These are phyloP conservation scores for Xestobium rufovillosum DNA, from an alignment of 2,888 invertebrate species.

Conservation along the genomic window DNA sequence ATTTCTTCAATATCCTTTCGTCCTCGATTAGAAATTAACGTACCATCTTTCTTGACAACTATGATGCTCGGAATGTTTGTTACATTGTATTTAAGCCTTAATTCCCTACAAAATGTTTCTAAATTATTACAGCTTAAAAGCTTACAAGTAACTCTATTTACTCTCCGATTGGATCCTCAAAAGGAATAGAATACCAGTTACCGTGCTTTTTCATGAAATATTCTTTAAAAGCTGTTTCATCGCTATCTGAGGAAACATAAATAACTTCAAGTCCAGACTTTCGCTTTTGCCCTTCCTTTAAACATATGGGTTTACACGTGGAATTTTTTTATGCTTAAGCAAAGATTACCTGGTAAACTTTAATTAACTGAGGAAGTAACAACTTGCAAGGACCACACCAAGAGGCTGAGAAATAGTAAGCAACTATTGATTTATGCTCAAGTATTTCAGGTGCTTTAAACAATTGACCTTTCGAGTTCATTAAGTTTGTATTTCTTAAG, in stretches of 20 bases:
- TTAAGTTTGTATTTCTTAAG: conserved; percentile 20
- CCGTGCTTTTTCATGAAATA: conserved; percentile 28
- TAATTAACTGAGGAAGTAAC: conserved; percentile 27
- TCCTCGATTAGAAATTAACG: conserved; percentile 24
- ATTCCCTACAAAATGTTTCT: conserved; percentile 26
- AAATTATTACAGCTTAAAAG: too few species aligned
- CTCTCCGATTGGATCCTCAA: conserved; percentile 16
- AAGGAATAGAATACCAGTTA: conserved; percentile 29
- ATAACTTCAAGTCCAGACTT: conserved; percentile 26
- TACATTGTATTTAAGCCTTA: conserved; percentile 23
- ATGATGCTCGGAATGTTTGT: conserved; percentile 25
- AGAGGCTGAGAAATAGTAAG: conserved; percentile 29
- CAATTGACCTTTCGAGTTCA: conserved; percentile 23
- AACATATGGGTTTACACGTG: conserved; percentile 3
- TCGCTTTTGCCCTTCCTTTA: conserved; percentile 23
- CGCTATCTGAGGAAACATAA: conserved; percentile 27
- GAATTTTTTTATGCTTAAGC: background rate
- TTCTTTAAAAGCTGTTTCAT: conserved; percentile 21
- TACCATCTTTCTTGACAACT: conserved; percentile 25
- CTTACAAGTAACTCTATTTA: conserved; percentile 5
- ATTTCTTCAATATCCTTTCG: conserved; percentile 24
- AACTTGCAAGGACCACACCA: conserved; percentile 24
- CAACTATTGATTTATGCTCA: conserved; percentile 23
- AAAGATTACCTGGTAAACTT: conserved; percentile 27
- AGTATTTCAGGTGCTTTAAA: conserved; percentile 23